Conservation (phyloP, 1,140 invertebrate species). For the Conus ventricosus region DNA sequence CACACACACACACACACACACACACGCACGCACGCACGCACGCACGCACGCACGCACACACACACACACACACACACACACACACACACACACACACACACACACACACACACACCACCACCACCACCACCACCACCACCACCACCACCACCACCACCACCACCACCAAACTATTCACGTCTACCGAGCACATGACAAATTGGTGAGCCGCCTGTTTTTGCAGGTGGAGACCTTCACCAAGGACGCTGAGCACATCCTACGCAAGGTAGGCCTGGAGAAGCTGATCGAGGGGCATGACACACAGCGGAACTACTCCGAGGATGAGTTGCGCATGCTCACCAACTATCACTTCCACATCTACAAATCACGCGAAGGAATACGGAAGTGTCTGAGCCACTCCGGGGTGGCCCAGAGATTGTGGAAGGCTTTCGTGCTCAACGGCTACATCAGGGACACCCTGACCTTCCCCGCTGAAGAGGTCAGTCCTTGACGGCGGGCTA, state of each 20-base stretch:
- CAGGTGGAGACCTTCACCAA: slow-evolving; percentile 2
- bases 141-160: too few relatives aligned
- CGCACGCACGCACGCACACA: too few relatives aligned
- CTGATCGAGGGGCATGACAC: background rate
- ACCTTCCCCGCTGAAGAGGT: background rate
- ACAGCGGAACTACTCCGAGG: slow-evolving; percentile 13
- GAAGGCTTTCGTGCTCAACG: slow-evolving; percentile 45
- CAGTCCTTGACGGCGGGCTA: too few relatives aligned
- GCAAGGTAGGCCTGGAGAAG: slow-evolving; percentile 3
- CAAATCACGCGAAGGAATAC: background rate
- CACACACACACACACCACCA: too few relatives aligned
- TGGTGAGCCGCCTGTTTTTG: background rate
- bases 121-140: too few relatives aligned
- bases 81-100: too few relatives aligned
- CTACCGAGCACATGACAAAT: too few relatives aligned
- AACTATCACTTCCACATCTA: slow-evolving; percentile 41
- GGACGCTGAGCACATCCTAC: background rate
- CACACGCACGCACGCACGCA: too few relatives aligned
- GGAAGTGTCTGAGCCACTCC: slow-evolving; percentile 27
- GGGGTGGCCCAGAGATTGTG: slow-evolving; percentile 38
- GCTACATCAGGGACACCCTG: slow-evolving; percentile 29
- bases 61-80: too few relatives aligned
- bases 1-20: too few relatives aligned
- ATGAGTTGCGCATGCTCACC: slow-evolving; percentile 41
- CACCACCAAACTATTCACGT: too few relatives aligned